Conservation (phyloP, 2,797 vertebrate species). For the Notamacropus eugenii region DNA sequence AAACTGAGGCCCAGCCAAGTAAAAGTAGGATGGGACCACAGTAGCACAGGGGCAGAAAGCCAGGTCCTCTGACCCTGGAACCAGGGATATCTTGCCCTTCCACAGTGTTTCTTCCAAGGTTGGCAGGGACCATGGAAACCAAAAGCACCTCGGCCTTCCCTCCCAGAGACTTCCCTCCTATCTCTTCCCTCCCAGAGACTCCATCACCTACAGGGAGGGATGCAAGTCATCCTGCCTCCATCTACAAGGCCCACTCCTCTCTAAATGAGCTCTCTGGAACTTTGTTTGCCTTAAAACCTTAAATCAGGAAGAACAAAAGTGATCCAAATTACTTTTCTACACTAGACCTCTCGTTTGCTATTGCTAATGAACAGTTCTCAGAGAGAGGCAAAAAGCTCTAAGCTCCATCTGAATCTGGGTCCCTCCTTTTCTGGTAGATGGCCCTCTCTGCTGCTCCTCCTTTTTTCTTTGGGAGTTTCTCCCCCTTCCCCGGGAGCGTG, state of each 20-base stretch:
- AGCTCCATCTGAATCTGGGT: constrained; percentile 41
- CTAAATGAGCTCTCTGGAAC: constrained; percentile 1
- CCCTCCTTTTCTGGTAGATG: constrained; percentile 59
- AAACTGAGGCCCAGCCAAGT: not conserved
- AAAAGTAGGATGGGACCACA: not conserved
- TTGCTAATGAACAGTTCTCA: constrained; percentile 57
- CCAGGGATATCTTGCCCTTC: not conserved
- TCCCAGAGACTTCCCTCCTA: not conserved
- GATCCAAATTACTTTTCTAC: constrained; percentile 72
- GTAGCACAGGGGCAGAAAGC: not conserved
- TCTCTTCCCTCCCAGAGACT: not conserved
- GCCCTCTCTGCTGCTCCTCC: constrained; percentile 54
- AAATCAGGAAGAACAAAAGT: constrained; percentile 64
- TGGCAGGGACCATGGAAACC: not conserved
- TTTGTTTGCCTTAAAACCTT: constrained; percentile 20
- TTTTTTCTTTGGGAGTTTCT: constrained; percentile 66
- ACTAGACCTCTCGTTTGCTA: constrained; percentile 67
- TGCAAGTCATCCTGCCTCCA: not conserved
- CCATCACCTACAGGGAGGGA: not conserved
- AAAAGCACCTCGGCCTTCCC: accelerated
- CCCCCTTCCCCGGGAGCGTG: constrained; percentile 78
- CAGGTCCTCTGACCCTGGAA: not conserved
- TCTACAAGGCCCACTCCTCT: not conserved
- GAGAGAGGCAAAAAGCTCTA: constrained; percentile 56
- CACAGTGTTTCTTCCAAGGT: not conserved